A percentile compares a stretch with the other conserved stretches of the same genome.
phyloP scores from a whole-genome alignment of 2,797 vertebrate genomes.

The Dendrocincla fuliginosa region DNA sequence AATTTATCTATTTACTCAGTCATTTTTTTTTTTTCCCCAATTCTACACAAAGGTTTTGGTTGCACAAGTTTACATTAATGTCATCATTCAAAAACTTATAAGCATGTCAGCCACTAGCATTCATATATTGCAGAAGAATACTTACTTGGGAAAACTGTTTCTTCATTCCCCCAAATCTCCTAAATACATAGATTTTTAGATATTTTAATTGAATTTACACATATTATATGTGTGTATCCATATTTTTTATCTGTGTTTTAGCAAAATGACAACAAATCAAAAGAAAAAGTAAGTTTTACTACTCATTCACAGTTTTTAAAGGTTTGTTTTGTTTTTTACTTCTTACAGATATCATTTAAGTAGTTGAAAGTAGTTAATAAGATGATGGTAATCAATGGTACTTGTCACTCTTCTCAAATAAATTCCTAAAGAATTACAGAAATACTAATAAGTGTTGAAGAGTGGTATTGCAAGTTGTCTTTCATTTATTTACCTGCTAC shows the following conservation, averaged over 20 bases:
- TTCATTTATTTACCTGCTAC: background rate
- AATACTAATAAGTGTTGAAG: background rate
- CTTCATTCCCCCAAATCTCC: background rate
- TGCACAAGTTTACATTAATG: background rate
- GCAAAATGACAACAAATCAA: background rate
- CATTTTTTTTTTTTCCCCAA: background rate
- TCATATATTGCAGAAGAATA: background rate
- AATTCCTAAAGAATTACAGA: background rate
- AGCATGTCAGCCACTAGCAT: background rate
- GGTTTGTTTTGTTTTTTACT: background rate
- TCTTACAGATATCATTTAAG: background rate
- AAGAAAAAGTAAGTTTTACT: background rate
- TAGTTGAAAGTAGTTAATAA: background rate
- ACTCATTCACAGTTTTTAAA: background rate
- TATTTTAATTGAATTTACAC: background rate
- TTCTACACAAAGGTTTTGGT: background rate
- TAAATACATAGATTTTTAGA: background rate
- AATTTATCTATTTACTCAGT: background rate
- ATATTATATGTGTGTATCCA: background rate
- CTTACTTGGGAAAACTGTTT: background rate
- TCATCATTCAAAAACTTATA: background rate
- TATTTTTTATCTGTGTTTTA: background rate
- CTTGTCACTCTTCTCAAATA: background rate
- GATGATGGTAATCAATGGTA: background rate
- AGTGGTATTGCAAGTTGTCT: background rate